Evolutionary conservation across 2,113 vertebrate genomes (phyloP).

Genomic region (Camelus bactrianus): DNA sequence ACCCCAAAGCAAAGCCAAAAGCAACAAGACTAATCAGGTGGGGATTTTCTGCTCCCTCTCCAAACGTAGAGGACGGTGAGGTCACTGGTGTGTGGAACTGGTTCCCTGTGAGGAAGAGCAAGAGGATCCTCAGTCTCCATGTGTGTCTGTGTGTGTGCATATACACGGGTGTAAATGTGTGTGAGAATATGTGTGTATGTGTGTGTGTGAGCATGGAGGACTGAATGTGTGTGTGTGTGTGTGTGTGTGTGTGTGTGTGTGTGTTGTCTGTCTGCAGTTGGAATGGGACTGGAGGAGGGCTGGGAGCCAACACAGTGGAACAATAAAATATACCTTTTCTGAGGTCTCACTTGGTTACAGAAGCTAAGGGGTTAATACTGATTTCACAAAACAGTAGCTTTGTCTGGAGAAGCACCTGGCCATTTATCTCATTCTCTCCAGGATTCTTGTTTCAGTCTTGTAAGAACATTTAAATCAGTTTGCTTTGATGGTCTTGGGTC

Average conservation of each 20-base stretch:
- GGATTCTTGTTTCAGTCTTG: conserved; percentile 41
- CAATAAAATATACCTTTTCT: background rate
- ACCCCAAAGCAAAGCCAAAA: background rate
- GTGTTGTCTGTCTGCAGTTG: background rate
- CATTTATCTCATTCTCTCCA: conserved; percentile 40
- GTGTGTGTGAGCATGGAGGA: background rate
- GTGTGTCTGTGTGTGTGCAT: background rate
- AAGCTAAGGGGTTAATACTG: conserved; percentile 26
- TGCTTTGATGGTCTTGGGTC: conserved; percentile 37
- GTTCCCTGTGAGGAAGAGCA: background rate
- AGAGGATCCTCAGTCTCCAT: background rate
- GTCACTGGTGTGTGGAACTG: background rate
- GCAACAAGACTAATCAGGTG: background rate
- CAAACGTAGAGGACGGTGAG: background rate
- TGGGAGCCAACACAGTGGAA: background rate
- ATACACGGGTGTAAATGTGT: background rate
- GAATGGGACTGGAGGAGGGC: background rate
- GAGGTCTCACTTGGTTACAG: background rate
- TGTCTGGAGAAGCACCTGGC: conserved; percentile 16
- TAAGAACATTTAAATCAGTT: conserved; percentile 57
- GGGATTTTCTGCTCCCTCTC: background rate
- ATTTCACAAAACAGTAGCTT: conserved; percentile 13
- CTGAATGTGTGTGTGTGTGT: background rate
- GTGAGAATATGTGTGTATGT: background rate
- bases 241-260: background rate